Conservation (phyloP, 2,888 invertebrate genomes). For the Tineola bisselliella region DNA sequence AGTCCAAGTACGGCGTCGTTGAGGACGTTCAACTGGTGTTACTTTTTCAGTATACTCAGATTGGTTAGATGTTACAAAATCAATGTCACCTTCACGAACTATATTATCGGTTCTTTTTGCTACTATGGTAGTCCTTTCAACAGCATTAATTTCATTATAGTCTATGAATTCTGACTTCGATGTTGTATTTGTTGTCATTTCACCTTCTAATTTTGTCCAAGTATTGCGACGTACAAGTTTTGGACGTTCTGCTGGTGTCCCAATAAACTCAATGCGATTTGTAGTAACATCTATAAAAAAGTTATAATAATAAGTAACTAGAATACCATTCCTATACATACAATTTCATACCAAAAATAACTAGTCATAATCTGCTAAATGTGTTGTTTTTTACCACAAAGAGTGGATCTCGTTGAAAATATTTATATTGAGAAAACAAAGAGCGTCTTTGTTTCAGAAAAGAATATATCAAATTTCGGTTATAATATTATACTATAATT, state of each 20-base stretch:
- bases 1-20: constrained; percentile 74
- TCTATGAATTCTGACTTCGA: constrained; percentile 73
- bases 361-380: no score
- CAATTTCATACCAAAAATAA: no score
- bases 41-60: constrained; percentile 71
- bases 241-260: constrained; percentile 68
- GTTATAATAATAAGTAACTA: not conserved
- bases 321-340: no score
- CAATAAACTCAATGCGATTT: constrained; percentile 73
- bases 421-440: no score
- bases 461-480: no score
- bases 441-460: no score
- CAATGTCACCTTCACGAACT: constrained; percentile 73
- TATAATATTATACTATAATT: no score
- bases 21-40: constrained; percentile 65
- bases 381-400: no score
- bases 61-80: constrained; percentile 72
- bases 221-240: constrained; percentile 71
- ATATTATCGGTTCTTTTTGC: constrained; percentile 73
- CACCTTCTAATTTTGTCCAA: constrained; percentile 78
- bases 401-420: no score
- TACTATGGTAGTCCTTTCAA: constrained; percentile 57
- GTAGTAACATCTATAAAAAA: constrained; percentile 73
- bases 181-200: constrained; percentile 70
- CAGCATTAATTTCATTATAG: constrained; percentile 70